Base-by-base conservation (phyloP, 2,888 invertebrate genomes). In the Thalpophila matura region DNA sequence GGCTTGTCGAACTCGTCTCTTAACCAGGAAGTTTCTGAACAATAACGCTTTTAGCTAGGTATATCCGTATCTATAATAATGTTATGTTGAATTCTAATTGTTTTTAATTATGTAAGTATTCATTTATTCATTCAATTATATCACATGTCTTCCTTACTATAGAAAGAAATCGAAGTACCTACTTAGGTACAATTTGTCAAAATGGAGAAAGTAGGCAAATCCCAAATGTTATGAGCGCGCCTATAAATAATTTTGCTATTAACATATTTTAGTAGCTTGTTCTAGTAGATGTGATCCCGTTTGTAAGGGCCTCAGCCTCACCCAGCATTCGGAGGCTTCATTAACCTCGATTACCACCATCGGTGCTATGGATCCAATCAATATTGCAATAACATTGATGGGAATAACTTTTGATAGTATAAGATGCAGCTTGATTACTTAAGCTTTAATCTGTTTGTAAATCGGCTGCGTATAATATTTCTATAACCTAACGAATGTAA, bases 261-360 rank as follows among this genome's bases (percentile, higher is more conserved):
- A 29, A 59, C 56, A 54, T 63, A 61, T 60, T 69, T 40, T 53
- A 69, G 49, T 54, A 45, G 43, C 59, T 45, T 29, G 33, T 54
- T 73, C 68, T 59, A 65, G 67, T 51, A 53, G 49, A 49, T 59
- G 35, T 63, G 56, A 60, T 76, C 68, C 79, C 67, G 53, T 64
- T 72, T 67, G 51, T 61, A 71, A 69, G 69, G 63, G 72, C 79
- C 75, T 75, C 79, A 61, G 72, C 79, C 75, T 75, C 79, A 61
- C 74, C 80, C 64, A 79, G 27, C 65, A 75, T 79, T 79, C 54
- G 66, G 74, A 78, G 69, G 77, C 77, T 74, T 78, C 79, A 78
- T 85, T 83, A 83, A 81, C 84, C 85, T 80, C 73, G 59, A 85
- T 83, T 10, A 27, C 10, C 33, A 66, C 42, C 74, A 61, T 64